Base-by-base conservation (phyloP, 1,140 invertebrate species). In the Dinoponera quadriceps region DNA sequence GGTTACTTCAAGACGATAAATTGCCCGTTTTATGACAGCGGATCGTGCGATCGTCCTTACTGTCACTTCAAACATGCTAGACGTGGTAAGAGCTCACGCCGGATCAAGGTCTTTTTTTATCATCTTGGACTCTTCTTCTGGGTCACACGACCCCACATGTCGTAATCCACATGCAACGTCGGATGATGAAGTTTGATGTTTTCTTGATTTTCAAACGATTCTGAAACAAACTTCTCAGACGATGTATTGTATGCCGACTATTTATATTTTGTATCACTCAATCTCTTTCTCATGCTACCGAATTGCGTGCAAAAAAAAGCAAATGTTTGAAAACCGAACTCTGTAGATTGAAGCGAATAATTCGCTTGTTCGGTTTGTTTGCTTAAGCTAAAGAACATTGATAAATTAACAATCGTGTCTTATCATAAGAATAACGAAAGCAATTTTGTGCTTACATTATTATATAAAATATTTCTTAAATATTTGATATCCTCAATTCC, bases 41-140 rank as follows among this genome's bases (percentile, higher is more conserved):
- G 96, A 54, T 93, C 95, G 65, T 98, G 98, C 94, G 96, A 97
- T 85, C 95, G 98, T 90, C 97, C 97, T 22, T 97, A 98, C 93
- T 98, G 98, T 94, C 97, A 98, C 94, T 98, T 97, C 92, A 96
- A 97, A 92, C 98, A 98, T 94, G 94, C 95, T 88, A 96, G 96
- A 90, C 96, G 96, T 95, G 96, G 95, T 95, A 92, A 94, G 71
- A 84, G 65, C 69, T 54, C 20, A 1, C 1, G 9, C 29, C 11
- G 38, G 11, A 44, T 1, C 38, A 44, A 9, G 7, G 9, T 44
- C 38, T 9, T 44, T 9, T 44, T 44, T 3, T 9, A 11, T 44
- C 38, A 1, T 44, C 25, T 18, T 11, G 0, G 2, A 1, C 3
- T 51, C 7, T 33, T 62, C 7, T 3, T 44, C 33, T 7, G 7